Base-by-base conservation (phyloP, 2,113 vertebrate species). In the Corythornis vintsioides region DNA sequence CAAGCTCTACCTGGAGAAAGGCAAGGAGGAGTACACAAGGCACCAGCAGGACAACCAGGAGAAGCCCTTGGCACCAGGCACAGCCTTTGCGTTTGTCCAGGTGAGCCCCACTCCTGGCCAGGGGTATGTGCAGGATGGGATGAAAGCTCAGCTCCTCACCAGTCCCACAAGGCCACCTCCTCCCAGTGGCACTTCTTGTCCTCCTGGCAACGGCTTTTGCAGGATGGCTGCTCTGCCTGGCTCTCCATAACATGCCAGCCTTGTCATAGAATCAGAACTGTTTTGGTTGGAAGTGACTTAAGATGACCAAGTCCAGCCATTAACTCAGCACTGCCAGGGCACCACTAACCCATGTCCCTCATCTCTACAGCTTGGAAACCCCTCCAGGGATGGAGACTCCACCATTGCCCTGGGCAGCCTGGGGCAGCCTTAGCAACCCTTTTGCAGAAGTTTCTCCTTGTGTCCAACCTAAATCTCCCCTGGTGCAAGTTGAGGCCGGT, bases 71-170 rank as follows among this genome's bases (percentile, higher is more conserved):
- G 74, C 79, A 74, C 93, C 78, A 15, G 97, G 97, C 69, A 94
- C 91, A 6, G 97, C 97, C 16, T 97, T 97, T 6, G 33, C 95
- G 48, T 97, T 98, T 70, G 84, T 98, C 69, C 96, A 96, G 97
- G 97, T 98, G 93, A 94, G 88, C 11, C 12, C 22, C 19, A 25
- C 0, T 1, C 28, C 31, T 40, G 31, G 10, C 22, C 14, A 9
- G 40, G 29, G 15, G 7, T 24, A 84, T 7, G 13, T 8, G 14
- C 26, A 79, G 74, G 26, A 43, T 28, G 28, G 28, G 15, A 4
- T 40, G 35, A 87, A 89, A 61, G 29, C n/a, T 83, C 63, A 73
- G 25, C 25, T 87, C 28, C 52, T 81, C 42, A 65, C 19, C 31
- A 56, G 14, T 50, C 38, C 52, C 29, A 65, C 15, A 6, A 7